Conservation (phyloP, 2,113 vertebrate species). For the Scartelaos histophorus region DNA sequence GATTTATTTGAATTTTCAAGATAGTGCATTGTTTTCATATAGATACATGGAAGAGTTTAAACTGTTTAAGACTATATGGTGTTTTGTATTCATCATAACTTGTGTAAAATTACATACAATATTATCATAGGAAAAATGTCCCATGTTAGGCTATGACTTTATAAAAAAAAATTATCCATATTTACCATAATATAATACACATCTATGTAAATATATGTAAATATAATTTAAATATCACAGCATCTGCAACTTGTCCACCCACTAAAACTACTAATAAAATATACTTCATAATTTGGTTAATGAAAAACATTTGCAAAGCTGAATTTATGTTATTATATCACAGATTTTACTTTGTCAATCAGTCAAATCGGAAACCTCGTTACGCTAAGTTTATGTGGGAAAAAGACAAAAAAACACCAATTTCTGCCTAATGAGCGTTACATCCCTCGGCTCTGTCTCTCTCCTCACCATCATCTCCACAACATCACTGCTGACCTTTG, state of each 20-base stretch:
- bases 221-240: too few species aligned
- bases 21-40: not conserved
- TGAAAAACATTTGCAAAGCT: not conserved
- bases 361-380: conserved; percentile 38
- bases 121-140: too few species aligned
- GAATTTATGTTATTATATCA: not conserved
- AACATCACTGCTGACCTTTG: conserved; percentile 77
- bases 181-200: too few species aligned
- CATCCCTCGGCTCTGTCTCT: conserved; percentile 61
- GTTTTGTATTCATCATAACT: too few species aligned
- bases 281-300: too few species aligned
- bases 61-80: too few species aligned
- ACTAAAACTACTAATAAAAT: too few species aligned
- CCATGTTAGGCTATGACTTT: too few species aligned
- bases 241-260: too few species aligned
- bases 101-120: too few species aligned
- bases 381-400: conserved; percentile 26
- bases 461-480: conserved; percentile 67
- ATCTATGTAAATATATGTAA: too few species aligned
- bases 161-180: too few species aligned
- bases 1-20: not conserved
- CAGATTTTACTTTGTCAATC: not conserved
- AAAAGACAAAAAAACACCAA: conserved; percentile 60
- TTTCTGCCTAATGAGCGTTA: conserved; percentile 74
- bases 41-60: not conserved